Evolutionary conservation across 2,113 vertebrate genomes (phyloP).

Genomic region (Chaetodon trifascialis): DNA sequence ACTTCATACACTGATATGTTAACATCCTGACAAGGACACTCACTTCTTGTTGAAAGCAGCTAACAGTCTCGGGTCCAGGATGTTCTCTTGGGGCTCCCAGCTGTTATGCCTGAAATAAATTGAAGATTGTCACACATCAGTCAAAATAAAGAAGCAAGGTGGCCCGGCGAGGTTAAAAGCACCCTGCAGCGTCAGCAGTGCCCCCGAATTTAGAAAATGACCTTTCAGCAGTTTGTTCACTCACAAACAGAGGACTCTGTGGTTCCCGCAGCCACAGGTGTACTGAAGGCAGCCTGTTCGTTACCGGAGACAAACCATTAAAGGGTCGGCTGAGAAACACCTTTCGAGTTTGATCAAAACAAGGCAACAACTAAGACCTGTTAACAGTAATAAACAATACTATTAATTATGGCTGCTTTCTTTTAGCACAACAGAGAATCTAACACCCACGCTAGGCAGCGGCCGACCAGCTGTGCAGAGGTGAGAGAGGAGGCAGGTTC

Average conservation of each 20-base stretch:
- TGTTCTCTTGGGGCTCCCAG: slow-evolving; percentile 99
- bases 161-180: background rate
- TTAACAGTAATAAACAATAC: background rate
- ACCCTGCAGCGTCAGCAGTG: slow-evolving; percentile 2
- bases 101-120: slow-evolving; percentile 94
- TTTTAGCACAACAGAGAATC: too few species aligned
- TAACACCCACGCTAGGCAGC: too few species aligned
- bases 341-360: background rate
- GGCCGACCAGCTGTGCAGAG: background rate
- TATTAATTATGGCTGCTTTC: too few species aligned
- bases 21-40: slow-evolving; percentile 31
- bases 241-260: background rate
- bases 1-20: background rate
- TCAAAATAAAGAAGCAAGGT: background rate
- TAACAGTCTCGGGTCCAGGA: slow-evolving; percentile 95
- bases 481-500: background rate
- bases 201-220: slow-evolving; percentile 1
- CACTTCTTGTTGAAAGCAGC: slow-evolving; percentile 98
- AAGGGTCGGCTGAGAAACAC: background rate
- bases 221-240: background rate
- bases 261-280: background rate
- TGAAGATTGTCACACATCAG: background rate
- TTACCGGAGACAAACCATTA: background rate
- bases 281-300: background rate
- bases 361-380: background rate